A percentile compares a stretch with the other conserved stretches of the same genome.
phyloP scores from a whole-genome alignment of 2,888 invertebrate genomes.

The Chymomyza caudatula region DNA sequence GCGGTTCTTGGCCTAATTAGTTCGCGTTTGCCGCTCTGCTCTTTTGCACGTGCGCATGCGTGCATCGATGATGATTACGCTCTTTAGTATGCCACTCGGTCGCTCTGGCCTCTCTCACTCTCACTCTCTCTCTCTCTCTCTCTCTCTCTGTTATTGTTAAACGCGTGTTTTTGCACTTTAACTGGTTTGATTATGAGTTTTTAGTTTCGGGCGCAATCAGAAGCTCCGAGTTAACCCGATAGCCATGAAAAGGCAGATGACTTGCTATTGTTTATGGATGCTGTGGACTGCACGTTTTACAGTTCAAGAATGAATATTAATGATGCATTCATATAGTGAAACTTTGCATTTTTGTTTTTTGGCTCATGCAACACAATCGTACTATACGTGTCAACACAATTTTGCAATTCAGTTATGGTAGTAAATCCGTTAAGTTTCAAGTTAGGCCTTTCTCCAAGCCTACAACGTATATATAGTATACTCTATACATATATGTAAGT shows the following conservation, averaged over 20 bases:
- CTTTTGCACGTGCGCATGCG: constrained; percentile 55
- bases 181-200: constrained; percentile 48
- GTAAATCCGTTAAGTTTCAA: constrained; percentile 3
- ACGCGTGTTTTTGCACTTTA: constrained; percentile 43
- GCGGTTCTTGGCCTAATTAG: constrained; percentile 57
- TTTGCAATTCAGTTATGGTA: too few species aligned
- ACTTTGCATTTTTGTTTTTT: constrained; percentile 18
- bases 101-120: constrained; percentile 14
- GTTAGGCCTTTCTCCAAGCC: constrained; percentile 58
- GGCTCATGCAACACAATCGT: not conserved
- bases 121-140: constrained; percentile 2
- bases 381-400: not conserved
- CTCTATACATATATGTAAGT: constrained; percentile 13
- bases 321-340: constrained; percentile 48
- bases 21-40: constrained; percentile 19
- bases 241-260: constrained; percentile 50
- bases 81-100: not conserved
- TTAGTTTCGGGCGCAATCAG: constrained; percentile 11
- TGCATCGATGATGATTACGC: not conserved
- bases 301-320: constrained; percentile 59
- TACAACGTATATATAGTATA: not conserved
- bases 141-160: not conserved
- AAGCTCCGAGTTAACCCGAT: constrained; percentile 34
- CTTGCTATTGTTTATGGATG: not conserved
- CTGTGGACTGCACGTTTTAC: not conserved